phyloP scores from a whole-genome alignment of 1,140 invertebrate genomes.

The Chionoecetes opilio region DNA sequence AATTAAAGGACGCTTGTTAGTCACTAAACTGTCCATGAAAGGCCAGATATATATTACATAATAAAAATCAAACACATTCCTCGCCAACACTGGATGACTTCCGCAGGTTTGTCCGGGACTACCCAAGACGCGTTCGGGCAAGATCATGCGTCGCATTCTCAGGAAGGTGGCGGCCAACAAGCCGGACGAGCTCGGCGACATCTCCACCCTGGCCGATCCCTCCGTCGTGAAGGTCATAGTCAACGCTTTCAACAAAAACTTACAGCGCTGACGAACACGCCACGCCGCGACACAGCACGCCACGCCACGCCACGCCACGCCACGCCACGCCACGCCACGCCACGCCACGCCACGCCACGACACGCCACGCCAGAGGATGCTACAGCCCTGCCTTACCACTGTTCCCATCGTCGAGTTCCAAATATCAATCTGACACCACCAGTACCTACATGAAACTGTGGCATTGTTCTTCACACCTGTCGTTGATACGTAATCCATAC shows the following conservation, averaged over 20 bases:
- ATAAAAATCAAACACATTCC: too few species aligned
- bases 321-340: too few species aligned
- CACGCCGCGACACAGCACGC: too few species aligned
- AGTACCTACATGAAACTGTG: neutral
- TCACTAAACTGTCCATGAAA: too few species aligned
- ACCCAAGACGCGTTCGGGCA: conserved; percentile 98
- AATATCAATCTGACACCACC: neutral
- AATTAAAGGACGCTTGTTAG: too few species aligned
- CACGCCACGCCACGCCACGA: neutral
- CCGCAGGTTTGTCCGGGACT: conserved; percentile 87
- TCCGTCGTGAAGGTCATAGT: conserved; percentile 76
- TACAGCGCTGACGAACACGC: neutral
- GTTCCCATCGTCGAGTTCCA: neutral
- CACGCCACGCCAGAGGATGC: neutral
- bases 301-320: neutral
- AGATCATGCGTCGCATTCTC: conserved; percentile 98
- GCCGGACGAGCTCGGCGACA: conserved; percentile 93
- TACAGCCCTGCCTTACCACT: neutral
- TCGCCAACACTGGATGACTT: neutral
- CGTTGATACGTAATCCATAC: too few species aligned
- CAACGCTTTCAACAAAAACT: neutral
- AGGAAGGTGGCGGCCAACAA: conserved; percentile 96
- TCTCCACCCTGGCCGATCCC: conserved; percentile 88
- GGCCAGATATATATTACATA: too few species aligned
- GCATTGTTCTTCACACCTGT: too few species aligned